These are phyloP conservation scores for Archilochus colubris DNA, from an alignment of 2,113 vertebrate genomes.

Conservation along the genomic window DNA sequence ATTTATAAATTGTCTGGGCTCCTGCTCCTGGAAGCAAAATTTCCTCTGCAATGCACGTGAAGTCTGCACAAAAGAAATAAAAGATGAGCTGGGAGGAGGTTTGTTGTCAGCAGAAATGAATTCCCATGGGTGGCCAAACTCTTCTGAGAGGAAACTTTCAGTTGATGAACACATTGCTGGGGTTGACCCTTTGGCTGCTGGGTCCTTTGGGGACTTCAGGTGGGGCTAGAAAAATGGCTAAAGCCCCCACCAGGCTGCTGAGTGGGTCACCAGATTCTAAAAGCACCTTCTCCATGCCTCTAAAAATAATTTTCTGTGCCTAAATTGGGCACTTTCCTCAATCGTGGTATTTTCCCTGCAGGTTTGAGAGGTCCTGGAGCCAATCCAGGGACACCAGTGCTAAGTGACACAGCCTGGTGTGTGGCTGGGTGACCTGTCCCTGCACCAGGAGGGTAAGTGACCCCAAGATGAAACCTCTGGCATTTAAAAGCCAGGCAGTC, in stretches of 20 bases:
- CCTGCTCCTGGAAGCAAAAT: slow-evolving; percentile 4
- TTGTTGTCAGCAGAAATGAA: not conserved
- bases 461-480: not conserved
- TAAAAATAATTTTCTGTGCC: not conserved
- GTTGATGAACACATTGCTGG: rapidly evolving
- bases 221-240: not conserved
- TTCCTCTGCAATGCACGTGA: not conserved
- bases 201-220: not conserved
- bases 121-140: not conserved
- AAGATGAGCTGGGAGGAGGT: not conserved
- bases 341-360: not conserved
- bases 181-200: not conserved
- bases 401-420: not conserved
- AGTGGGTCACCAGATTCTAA: not conserved
- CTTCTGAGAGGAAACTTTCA: not conserved
- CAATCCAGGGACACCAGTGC: rapidly evolving
- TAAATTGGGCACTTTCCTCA: not conserved
- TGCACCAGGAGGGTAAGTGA: not conserved
- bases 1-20: not conserved
- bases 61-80: not conserved
- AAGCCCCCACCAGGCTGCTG: not conserved
- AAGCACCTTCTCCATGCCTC: not conserved
- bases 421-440: not conserved
- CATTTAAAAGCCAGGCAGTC: not conserved
- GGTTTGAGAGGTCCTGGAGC: not conserved